Evolutionary conservation across 2,797 vertebrate genomes (phyloP).

Genomic region (Odontamblyopus lacepedii): DNA sequence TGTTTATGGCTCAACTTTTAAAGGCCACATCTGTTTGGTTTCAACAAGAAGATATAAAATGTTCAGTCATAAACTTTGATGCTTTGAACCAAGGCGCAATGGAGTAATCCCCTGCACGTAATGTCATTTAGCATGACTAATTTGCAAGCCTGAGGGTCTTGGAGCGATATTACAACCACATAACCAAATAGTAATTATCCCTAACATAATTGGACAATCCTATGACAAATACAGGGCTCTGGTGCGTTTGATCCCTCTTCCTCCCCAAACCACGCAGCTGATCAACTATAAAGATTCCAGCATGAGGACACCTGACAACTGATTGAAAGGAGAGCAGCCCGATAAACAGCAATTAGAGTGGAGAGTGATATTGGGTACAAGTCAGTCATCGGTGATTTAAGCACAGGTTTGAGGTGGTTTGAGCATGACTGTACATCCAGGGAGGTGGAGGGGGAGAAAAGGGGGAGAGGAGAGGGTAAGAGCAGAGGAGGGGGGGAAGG

Average conservation of each 20-base stretch:
- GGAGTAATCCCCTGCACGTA: constrained; percentile 54
- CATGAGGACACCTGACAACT: constrained; percentile 46
- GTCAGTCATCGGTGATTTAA: constrained; percentile 54
- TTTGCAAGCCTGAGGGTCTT: constrained; percentile 47
- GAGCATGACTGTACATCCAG: constrained; percentile 52
- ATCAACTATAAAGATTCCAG: constrained; percentile 32
- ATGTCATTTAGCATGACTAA: constrained; percentile 60
- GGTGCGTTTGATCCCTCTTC: constrained; percentile 33
- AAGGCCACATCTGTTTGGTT: constrained; percentile 6
- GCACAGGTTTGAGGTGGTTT: constrained; percentile 51
- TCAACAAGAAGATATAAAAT: constrained; percentile 4
- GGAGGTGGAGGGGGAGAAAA: not conserved
- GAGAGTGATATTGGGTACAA: constrained; percentile 34
- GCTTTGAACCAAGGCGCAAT: constrained; percentile 53
- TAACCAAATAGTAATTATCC: constrained; percentile 54
- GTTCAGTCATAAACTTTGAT: constrained; percentile 37
- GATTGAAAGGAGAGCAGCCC: constrained; percentile 38
- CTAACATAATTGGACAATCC: constrained; percentile 35
- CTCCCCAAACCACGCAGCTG: constrained; percentile 8
- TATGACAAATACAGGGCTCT: constrained; percentile 35
- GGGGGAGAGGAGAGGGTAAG: constrained; percentile 10
- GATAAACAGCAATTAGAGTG: constrained; percentile 66
- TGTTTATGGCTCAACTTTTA: constrained; percentile 1
- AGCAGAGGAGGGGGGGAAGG: constrained; percentile 12
- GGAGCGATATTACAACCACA: constrained; percentile 52